Evolutionary conservation across 2,113 vertebrate species (phyloP).

Genomic region (Balaenoptera acutorostrata): DNA sequence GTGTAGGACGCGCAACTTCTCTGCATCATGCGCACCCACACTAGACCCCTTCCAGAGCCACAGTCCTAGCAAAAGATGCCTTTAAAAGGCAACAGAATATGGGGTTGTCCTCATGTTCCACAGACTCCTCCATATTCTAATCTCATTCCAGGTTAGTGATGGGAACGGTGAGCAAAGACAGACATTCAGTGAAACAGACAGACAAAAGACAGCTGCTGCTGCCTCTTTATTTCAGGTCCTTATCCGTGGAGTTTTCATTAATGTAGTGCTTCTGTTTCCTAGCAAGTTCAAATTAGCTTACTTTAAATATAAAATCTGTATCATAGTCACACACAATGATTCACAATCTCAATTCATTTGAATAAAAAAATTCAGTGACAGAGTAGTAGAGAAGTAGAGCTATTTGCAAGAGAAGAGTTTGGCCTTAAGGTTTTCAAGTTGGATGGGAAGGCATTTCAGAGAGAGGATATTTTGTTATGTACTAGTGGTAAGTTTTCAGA

Average conservation of each 20-base stretch:
- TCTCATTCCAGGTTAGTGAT: neutral
- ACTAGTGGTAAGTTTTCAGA: neutral
- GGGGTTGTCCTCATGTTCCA: neutral
- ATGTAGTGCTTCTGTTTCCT: neutral
- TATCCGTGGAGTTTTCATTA: neutral
- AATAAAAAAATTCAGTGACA: neutral
- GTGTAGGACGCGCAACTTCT: neutral
- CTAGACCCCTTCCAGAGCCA: neutral
- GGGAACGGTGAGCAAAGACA: neutral
- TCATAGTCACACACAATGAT: neutral
- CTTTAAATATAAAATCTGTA: constrained; percentile 34
- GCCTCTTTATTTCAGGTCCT: neutral
- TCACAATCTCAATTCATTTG: neutral
- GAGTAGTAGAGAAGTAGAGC: neutral
- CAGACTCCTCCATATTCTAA: neutral
- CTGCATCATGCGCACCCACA: neutral
- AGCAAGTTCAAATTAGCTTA: neutral
- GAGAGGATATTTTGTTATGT: neutral
- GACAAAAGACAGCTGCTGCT: neutral
- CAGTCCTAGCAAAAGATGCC: neutral
- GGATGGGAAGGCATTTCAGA: neutral
- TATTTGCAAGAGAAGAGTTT: neutral
- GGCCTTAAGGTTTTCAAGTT: neutral
- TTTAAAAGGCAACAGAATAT: fast-evolving
- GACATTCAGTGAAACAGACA: neutral